phyloP scores from a whole-genome alignment of 2,888 invertebrate genomes.

The Meteorus colon region DNA sequence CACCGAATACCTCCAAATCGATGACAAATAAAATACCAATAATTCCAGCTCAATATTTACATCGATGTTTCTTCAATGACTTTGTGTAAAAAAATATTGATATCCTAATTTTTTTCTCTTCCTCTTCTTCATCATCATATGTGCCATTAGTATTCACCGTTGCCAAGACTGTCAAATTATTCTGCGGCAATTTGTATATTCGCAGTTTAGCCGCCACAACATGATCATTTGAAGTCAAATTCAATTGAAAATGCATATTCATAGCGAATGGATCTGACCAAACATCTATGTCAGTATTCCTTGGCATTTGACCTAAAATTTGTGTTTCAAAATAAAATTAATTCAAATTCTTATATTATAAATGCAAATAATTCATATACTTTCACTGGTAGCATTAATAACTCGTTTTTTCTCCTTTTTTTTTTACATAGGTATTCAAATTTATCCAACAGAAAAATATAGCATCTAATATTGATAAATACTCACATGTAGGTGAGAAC shows the following conservation, averaged over 20 bases:
- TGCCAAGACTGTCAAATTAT: conserved; percentile 63
- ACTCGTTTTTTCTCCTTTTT: neutral
- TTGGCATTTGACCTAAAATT: conserved; percentile 75
- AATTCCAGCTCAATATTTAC: conserved; percentile 67
- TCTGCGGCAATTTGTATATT: conserved; percentile 74
- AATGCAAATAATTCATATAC: neutral
- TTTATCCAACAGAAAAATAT: neutral
- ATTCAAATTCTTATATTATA: neutral
- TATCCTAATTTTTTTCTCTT: conserved; percentile 76
- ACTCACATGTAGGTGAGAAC: conserved; percentile 74
- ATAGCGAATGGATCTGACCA: conserved; percentile 76
- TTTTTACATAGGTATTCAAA: neutral
- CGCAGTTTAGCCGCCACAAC: conserved; percentile 76
- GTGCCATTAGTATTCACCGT: conserved; percentile 20
- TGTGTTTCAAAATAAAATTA: conserved; percentile 6
- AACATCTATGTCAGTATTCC: conserved; percentile 75
- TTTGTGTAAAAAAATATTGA: conserved; percentile 78
- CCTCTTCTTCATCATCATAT: conserved; percentile 54
- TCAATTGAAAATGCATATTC: conserved; percentile 77
- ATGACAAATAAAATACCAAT: neutral
- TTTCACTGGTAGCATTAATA: neutral
- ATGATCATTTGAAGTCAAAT: conserved; percentile 73
- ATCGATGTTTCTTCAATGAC: conserved; percentile 75
- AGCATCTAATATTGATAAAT: neutral
- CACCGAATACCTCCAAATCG: neutral